phyloP scores from a whole-genome alignment of 2,113 vertebrate genomes.

The Balaenoptera acutorostrata region DNA sequence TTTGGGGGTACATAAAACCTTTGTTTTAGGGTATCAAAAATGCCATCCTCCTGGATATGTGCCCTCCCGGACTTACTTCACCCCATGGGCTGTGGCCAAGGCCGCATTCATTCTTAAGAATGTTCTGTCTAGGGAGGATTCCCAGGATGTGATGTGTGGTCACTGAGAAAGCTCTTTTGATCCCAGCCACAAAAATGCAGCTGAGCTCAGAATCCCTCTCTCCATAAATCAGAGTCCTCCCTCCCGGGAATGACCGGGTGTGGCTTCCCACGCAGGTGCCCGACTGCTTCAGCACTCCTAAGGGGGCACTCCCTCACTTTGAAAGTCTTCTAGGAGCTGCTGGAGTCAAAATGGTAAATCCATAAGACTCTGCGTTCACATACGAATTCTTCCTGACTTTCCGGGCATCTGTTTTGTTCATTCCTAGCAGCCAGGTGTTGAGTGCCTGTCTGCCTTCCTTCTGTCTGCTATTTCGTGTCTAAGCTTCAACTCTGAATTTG shows the following conservation, averaged over 20 bases:
- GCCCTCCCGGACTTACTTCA: constrained; percentile 27
- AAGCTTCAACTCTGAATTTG: constrained; percentile 51
- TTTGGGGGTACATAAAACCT: neutral
- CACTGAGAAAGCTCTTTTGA: constrained; percentile 67
- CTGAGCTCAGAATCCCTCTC: constrained; percentile 52
- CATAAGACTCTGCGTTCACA: constrained; percentile 25
- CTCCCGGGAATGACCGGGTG: neutral
- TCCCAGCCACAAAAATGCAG: constrained; percentile 68
- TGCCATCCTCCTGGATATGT: neutral
- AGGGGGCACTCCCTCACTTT: constrained; percentile 62
- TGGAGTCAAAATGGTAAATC: constrained; percentile 61
- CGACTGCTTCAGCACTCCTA: constrained; percentile 21
- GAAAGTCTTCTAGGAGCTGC: constrained; percentile 51
- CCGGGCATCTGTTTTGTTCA: constrained; percentile 69
- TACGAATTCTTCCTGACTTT: constrained; percentile 51
- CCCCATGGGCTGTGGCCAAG: constrained; percentile 30
- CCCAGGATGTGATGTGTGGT: constrained; percentile 60
- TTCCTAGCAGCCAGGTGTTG: constrained; percentile 64
- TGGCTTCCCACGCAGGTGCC: constrained; percentile 63
- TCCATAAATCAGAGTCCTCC: constrained; percentile 61
- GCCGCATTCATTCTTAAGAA: constrained; percentile 40
- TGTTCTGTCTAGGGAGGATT: constrained; percentile 61
- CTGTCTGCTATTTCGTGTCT: constrained; percentile 64
- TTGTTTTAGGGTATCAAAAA: neutral
- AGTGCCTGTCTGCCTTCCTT: constrained; percentile 60